Base-by-base conservation (phyloP, 2,888 invertebrate species). In the Syritta pipiens region DNA sequence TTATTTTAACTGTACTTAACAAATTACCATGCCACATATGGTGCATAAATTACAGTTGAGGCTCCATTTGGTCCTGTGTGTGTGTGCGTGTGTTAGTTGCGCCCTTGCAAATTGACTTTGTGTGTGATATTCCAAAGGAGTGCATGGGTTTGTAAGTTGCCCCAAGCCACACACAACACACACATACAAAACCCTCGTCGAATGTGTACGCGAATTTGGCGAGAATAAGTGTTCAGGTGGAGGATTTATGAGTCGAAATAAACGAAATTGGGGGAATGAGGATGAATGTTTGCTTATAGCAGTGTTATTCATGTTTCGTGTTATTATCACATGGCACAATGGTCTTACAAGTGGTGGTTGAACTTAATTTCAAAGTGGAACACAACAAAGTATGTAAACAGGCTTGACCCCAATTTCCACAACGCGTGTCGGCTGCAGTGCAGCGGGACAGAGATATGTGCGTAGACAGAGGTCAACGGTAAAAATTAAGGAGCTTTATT, bases 1-100 rank as follows among this genome's bases (percentile, higher is more conserved):
- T 88, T 88, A 88, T 88, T 88, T 88, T 88, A 88, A 88, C 88
- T 88, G 87, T 88, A 88, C 88, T 88, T 88, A 88, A 88, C 88
- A 88, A 88, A 88, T 88, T 88, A 88, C 88, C 87, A 86, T 88
- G 86, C 86, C 88, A 87, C 88, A 88, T 88, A 87, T 88, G 88
- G 86, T 85, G 76, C 81, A 83, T 84, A 83, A 83, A 84, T 82
- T 81, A 82, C 81, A 30, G 19, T 42, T 35, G 57, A 19, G 63
- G 59, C 51, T 51, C 59, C 51, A 42, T 53, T 65, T 65, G 17
- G 48, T 62, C 26, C 59, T 60, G 17, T 51, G 55, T 77, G 37
- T 76, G 62, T 48, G 76, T 69, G 63, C 59, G 74, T 81, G 59
- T 30, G 62, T 71, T 49, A 40, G 63, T 63, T 74, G 76, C 32